Evolutionary conservation across 37 sponge, comb jelly and placozoan genomes (phyloP).

Genomic region (Corticium candelabrum): DNA sequence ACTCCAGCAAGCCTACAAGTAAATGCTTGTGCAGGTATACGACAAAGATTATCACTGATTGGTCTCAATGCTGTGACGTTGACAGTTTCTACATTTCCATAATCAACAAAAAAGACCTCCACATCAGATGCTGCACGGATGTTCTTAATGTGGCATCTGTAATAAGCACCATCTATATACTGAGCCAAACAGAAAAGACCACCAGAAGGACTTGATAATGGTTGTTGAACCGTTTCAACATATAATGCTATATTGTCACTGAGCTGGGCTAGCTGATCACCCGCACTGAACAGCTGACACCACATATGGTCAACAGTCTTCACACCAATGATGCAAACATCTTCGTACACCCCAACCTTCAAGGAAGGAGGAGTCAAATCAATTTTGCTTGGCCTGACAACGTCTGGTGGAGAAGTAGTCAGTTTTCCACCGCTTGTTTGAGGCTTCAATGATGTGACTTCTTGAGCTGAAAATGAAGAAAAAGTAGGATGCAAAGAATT

Average conservation of each 20-base stretch:
- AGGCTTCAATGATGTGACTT: too few relatives aligned
- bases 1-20: constrained; percentile 39
- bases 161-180: not conserved
- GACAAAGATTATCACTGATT: constrained; percentile 12
- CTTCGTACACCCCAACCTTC: not conserved
- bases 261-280: not conserved
- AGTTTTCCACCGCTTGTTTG: too few relatives aligned
- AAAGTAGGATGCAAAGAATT: too few relatives aligned
- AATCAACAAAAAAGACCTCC: constrained; percentile 55
- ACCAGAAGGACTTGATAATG: not conserved
- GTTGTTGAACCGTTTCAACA: not conserved
- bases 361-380: not conserved
- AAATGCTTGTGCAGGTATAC: constrained; percentile 26
- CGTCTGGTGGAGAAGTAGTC: too few relatives aligned
- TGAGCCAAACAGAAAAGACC: not conserved
- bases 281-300: not conserved
- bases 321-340: not conserved
- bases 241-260: not conserved
- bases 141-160: not conserved
- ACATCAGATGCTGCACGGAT: constrained; percentile 6
- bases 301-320: not conserved
- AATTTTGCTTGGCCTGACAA: too few relatives aligned
- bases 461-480: too few relatives aligned
- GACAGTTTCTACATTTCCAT: constrained; percentile 41
- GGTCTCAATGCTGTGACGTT: not conserved